Percentiles rank a stretch among this genome's conserved stretches.
phyloP scores from a whole-genome alignment of 2,888 invertebrate genomes.

The Hypomecis atomaria region DNA sequence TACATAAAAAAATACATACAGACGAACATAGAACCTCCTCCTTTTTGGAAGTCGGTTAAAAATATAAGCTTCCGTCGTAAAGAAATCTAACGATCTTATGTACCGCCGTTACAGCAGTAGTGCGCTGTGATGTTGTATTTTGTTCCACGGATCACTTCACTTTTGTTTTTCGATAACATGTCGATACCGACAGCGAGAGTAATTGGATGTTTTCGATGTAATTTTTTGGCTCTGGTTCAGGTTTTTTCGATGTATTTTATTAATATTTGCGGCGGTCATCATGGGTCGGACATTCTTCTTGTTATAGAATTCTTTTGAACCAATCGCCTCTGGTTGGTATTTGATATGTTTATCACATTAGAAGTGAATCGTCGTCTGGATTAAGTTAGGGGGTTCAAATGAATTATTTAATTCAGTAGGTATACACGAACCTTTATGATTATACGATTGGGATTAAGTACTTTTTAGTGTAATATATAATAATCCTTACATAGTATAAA shows the following conservation, averaged over 20 bases:
- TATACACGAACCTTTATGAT: no score
- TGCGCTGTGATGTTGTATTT: slow-evolving; percentile 29
- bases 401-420: neutral
- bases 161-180: slow-evolving; percentile 38
- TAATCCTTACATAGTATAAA: no score
- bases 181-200: slow-evolving; percentile 37
- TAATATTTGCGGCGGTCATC: slow-evolving; percentile 17
- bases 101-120: slow-evolving; percentile 21
- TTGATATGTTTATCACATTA: slow-evolving; percentile 3
- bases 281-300: slow-evolving; percentile 17
- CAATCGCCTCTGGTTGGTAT: slow-evolving; percentile 3
- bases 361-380: neutral
- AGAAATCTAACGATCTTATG: slow-evolving; percentile 1
- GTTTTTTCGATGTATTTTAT: slow-evolving; percentile 28
- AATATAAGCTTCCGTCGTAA: neutral
- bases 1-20: no score
- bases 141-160: slow-evolving; percentile 38
- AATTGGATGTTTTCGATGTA: slow-evolving; percentile 39
- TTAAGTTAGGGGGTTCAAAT: neutral
- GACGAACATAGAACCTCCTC: no score
- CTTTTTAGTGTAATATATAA: no score
- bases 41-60: no score
- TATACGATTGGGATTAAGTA: no score
- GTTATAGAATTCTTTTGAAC: slow-evolving; percentile 22
- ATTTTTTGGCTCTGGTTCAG: slow-evolving; percentile 21